phyloP scores from a whole-genome alignment of 2,888 invertebrate species.

The Cosmorhoe ocellata region DNA sequence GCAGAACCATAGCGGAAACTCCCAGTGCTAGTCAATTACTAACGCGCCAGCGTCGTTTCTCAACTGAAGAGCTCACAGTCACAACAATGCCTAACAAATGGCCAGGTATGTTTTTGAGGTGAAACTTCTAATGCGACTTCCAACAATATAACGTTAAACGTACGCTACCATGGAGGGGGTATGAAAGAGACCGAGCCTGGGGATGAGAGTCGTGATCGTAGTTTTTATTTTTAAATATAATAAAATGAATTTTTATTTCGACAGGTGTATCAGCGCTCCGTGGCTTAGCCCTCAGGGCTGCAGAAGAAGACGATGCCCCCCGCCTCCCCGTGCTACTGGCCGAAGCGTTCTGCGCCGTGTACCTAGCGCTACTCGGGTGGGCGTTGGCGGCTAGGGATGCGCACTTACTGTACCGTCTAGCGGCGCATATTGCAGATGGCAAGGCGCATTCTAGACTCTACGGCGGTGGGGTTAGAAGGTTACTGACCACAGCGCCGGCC shows the following conservation, averaged over 20 bases:
- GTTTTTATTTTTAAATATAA: no score
- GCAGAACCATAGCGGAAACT: slow-evolving; percentile 73
- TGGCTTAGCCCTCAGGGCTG: slow-evolving; percentile 94
- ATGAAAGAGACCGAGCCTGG: no score
- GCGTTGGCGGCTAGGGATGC: slow-evolving; percentile 96
- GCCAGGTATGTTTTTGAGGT: slow-evolving; percentile 90
- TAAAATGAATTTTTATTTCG: no score
- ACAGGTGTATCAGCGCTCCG: slow-evolving; percentile 93
- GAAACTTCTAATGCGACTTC: no score
- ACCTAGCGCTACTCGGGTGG: slow-evolving; percentile 95
- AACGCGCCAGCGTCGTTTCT: slow-evolving; percentile 87
- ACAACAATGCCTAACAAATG: slow-evolving; percentile 95
- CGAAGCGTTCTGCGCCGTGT: slow-evolving; percentile 97
- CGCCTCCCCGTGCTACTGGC: slow-evolving; percentile 94
- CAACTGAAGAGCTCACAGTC: slow-evolving; percentile 88
- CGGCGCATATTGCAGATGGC: slow-evolving; percentile 90
- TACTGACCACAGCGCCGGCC: slow-evolving; percentile 89
- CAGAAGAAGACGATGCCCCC: slow-evolving; percentile 96
- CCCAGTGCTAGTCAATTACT: slow-evolving; percentile 85
- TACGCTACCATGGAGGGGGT: no score
- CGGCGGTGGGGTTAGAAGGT: slow-evolving; percentile 94
- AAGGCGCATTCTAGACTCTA: slow-evolving; percentile 92
- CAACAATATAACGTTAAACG: no score
- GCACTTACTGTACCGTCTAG: slow-evolving; percentile 93
- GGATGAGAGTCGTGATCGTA: no score